A percentile compares a stretch with the other conserved stretches of the same genome.
Conservation (phyloP, 2,797 vertebrate genomes). For the Micromesistius poutassou region DNA sequence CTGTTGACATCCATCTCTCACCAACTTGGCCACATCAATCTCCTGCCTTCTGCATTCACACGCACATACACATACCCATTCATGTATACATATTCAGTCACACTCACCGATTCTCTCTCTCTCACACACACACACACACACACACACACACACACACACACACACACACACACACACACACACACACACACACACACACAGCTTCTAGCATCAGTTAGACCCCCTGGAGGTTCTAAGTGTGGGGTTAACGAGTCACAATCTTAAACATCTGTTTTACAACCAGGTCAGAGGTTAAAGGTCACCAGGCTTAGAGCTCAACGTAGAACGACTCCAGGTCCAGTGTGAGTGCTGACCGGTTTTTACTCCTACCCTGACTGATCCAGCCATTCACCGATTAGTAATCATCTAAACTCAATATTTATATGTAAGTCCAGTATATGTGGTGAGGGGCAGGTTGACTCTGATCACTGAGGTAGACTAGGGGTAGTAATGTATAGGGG, state of each 20-base stretch:
- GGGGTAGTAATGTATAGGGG: too few species aligned
- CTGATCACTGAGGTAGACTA: neutral
- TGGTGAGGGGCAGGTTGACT: neutral
- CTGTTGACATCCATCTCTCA: neutral
- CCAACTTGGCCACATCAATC: neutral
- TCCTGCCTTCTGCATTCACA: neutral
- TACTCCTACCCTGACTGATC: neutral
- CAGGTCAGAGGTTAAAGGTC: neutral
- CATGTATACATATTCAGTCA: neutral
- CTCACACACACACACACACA: neutral
- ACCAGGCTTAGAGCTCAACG: neutral
- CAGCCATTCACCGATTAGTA: neutral
- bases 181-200: neutral
- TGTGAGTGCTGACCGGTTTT: neutral
- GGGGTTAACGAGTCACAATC: neutral
- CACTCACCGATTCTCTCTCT: neutral
- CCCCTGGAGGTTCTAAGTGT: neutral
- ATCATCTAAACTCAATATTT: neutral
- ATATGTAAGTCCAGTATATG: neutral
- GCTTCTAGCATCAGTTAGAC: neutral
- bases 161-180: conserved; percentile 1
- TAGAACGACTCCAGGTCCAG: neutral
- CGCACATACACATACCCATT: neutral
- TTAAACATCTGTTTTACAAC: neutral
- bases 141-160: conserved; percentile 4